Base-by-base conservation (phyloP, 2,888 invertebrate species). In the Empis livida region DNA sequence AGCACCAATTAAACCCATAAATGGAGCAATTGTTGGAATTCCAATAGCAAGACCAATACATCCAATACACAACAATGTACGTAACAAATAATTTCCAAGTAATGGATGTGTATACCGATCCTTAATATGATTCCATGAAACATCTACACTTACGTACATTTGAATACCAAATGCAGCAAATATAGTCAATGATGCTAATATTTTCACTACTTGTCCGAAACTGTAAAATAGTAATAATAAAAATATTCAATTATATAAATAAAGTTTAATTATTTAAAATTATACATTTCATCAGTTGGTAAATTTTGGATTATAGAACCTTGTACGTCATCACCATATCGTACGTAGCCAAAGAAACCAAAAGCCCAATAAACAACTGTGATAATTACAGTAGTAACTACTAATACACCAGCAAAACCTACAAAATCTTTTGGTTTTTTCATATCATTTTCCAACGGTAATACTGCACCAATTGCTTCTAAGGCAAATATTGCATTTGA, bases 391-490 rank as follows among this genome's bases (percentile, higher is more conserved):
- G 94, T 91, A 42, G 90, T 90, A 45, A 80, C 78, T 64, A 90
- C 91, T 13, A 94, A 71, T 2, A 92, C 90, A 17, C 93, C 86
- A 10, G 84, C 85, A 59, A 84, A 85, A 35, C 92, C 92, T 55
- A 83, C 81, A 70, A 94, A 92, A 61, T 88, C 85, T n/a, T 76
- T 75, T 0, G 91, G 92, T 1, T 80, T 82, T 62, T 82, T 85
- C 92, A 94, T 93, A 71, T 88, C 87, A 71, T 93, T 93, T 65
- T 94, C 92, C 54, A 95, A 72, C 0, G 94, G 91, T 78, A 95
- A 83, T 14, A 94, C 87, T 75, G 79, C 79, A 57, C 79, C 79
- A 55, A 80, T 80, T 35, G 79, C 79, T 73, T 92, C 92, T 58
- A 91, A 79, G 14, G 91, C 86, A 63, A 88, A 92, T 59, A 92